Conservation (phyloP, 2,888 invertebrate species). For the Dicranocentrus wangi region DNA sequence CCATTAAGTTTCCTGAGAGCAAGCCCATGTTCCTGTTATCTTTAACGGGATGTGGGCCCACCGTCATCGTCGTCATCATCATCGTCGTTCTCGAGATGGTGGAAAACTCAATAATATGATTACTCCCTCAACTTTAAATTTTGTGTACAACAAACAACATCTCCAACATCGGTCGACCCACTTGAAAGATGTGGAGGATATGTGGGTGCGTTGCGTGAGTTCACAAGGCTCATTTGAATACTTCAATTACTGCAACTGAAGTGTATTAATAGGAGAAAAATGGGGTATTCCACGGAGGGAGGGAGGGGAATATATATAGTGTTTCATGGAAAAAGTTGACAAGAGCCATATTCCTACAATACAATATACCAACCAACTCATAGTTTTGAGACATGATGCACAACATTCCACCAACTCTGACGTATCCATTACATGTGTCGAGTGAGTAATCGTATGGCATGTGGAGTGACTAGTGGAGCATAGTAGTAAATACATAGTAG, state of each 20-base stretch:
- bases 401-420: too few relatives aligned
- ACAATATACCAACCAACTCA: too few relatives aligned
- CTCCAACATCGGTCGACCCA: too few relatives aligned
- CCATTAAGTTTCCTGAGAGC: conserved; percentile 29
- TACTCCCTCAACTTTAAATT: conserved; percentile 9
- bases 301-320: background rate
- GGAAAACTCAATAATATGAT: conserved; percentile 19
- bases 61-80: too few relatives aligned
- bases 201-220: background rate
- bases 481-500: too few relatives aligned
- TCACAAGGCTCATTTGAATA: background rate
- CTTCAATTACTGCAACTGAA: background rate
- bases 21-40: conserved; percentile 22
- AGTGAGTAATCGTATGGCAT: too few relatives aligned
- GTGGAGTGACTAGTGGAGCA: too few relatives aligned
- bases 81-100: too few relatives aligned
- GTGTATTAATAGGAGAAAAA: conserved; percentile 12
- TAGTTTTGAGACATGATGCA: too few relatives aligned
- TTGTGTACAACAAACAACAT: conserved; percentile 2
- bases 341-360: conserved; percentile 27
- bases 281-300: background rate
- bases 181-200: background rate
- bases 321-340: conserved; percentile 8
- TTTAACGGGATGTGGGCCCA: background rate
- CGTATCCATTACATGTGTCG: too few relatives aligned